phyloP scores from a whole-genome alignment of 2,888 invertebrate species.

The Amblyteles armatorius region DNA sequence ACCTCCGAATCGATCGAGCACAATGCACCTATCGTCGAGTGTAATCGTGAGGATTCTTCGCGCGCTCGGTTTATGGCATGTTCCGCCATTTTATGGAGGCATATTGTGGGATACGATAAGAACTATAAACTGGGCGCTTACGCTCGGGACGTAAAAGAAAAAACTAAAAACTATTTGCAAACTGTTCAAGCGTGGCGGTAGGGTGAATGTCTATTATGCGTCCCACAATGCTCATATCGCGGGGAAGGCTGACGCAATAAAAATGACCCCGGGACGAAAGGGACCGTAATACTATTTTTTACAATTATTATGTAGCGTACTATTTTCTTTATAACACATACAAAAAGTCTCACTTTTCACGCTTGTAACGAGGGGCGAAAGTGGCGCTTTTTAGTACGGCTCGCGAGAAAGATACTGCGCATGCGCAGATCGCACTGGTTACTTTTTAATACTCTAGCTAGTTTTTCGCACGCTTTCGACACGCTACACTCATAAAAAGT shows the following conservation, averaged over 20 bases:
- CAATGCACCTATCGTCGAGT: constrained; percentile 25
- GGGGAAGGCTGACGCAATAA: background rate
- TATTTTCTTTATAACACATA: too few relatives aligned
- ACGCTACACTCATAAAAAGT: too few relatives aligned
- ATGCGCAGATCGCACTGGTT: too few relatives aligned
- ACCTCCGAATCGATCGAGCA: constrained; percentile 30
- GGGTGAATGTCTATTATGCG: background rate
- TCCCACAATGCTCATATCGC: background rate
- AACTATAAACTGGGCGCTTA: constrained; percentile 3
- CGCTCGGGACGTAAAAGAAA: background rate
- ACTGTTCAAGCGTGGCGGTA: background rate
- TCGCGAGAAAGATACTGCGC: too few relatives aligned
- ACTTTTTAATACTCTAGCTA: too few relatives aligned
- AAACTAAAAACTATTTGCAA: background rate
- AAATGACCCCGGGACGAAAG: background rate
- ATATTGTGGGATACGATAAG: constrained; percentile 20
- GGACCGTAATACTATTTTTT: background rate
- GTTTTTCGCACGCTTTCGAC: too few relatives aligned
- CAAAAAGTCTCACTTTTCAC: too few relatives aligned
- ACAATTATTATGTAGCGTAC: too few relatives aligned
- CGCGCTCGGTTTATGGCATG: constrained; percentile 28
- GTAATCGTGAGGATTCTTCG: constrained; percentile 37
- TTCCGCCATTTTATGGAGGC: constrained; percentile 20
- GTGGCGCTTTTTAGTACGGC: too few relatives aligned
- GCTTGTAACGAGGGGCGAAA: too few relatives aligned